Evolutionary conservation across 35 echinoderm and acorn worm genomes (phyloP).

Genomic region (Strongylocentrotus purpuratus): DNA sequence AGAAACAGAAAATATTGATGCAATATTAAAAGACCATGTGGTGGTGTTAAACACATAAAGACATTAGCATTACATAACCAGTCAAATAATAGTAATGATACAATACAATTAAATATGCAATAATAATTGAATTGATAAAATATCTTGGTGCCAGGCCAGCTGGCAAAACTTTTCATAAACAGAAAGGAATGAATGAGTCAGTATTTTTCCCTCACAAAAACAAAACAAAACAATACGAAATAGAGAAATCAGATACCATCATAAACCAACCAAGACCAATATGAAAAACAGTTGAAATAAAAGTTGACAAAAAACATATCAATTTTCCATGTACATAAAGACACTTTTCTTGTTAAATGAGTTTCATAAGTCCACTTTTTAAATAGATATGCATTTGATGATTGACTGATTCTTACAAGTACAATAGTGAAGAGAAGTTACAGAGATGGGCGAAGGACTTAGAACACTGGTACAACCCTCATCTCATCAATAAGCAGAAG

Average conservation of each 20-base stretch:
- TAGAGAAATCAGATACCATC: neutral
- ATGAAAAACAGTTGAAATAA: neutral
- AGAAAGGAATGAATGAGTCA: neutral
- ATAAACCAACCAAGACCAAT: neutral
- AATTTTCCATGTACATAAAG: slow-evolving; percentile 33
- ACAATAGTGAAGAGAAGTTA: neutral
- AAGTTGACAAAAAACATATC: neutral
- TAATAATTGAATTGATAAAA: slow-evolving; percentile 3
- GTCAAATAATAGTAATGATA: neutral
- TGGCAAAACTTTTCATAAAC: neutral
- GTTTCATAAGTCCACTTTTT: slow-evolving; percentile 35
- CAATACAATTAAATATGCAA: slow-evolving; percentile 5
- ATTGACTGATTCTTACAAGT: neutral
- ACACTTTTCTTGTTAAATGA: slow-evolving; percentile 25
- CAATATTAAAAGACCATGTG: neutral
- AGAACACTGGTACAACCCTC: too few relatives aligned
- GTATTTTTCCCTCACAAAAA: neutral
- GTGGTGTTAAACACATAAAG: neutral
- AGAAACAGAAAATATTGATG: neutral
- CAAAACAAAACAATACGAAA: neutral
- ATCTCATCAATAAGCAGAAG: too few relatives aligned
- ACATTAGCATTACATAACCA: neutral
- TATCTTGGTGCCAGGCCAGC: slow-evolving; percentile 13
- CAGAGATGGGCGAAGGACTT: neutral
- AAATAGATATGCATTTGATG: slow-evolving; percentile 8